Evolutionary conservation across 2,888 invertebrate genomes (phyloP).

Genomic region (Lochmaea crataegi): DNA sequence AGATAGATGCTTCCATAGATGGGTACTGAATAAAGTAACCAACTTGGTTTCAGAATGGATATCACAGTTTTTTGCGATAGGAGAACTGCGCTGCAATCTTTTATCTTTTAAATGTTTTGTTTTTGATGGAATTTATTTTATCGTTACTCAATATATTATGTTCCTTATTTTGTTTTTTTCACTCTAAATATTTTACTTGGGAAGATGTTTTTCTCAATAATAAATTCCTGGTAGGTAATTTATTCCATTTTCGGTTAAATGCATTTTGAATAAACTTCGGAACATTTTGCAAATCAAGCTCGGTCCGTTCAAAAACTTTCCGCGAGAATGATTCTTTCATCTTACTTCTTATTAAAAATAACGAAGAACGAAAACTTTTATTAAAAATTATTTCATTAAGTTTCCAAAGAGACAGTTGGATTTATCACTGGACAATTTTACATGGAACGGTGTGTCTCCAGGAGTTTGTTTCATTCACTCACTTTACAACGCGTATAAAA

Average conservation of each 20-base stretch:
- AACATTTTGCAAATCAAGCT: background rate
- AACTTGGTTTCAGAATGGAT: no score
- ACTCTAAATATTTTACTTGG: no score
- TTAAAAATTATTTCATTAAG: conserved; percentile 33
- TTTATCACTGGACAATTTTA: conserved; percentile 33
- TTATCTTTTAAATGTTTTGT: no score
- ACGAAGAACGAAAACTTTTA: conserved; percentile 27
- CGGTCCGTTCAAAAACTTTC: conserved; percentile 4
- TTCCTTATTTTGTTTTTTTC: no score
- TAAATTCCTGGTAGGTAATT: background rate
- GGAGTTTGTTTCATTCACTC: conserved; percentile 37
- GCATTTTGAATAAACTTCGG: background rate
- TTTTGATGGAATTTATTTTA: no score
- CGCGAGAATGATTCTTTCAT: conserved; percentile 6
- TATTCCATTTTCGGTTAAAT: background rate
- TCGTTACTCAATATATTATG: no score
- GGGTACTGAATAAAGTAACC: no score
- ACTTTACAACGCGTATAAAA: conserved; percentile 37
- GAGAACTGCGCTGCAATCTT: no score
- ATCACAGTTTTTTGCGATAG: no score
- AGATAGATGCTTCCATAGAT: no score
- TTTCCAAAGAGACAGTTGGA: conserved; percentile 22
- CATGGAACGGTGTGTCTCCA: conserved; percentile 33
- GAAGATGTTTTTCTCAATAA: no score
- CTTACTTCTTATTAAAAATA: conserved; percentile 23